phyloP scores from a whole-genome alignment of 2,797 vertebrate species.

The Galago senegalensis region DNA sequence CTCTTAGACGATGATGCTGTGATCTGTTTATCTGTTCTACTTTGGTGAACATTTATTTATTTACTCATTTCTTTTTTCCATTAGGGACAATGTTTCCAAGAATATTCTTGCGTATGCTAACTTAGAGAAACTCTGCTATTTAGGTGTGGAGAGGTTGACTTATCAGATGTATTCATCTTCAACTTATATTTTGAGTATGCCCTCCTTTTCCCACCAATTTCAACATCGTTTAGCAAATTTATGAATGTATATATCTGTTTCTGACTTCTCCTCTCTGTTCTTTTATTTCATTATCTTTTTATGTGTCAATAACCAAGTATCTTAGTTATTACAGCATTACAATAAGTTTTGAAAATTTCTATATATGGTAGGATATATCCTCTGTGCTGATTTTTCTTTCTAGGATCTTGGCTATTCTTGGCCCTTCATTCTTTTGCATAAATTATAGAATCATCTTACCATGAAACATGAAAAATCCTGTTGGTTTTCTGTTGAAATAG shows the following conservation, averaged over 20 bases:
- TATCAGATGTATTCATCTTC: not conserved
- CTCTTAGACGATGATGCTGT: not conserved
- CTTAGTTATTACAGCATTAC: not conserved
- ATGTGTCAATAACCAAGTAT: not conserved
- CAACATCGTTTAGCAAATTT: not conserved
- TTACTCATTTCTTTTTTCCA: not conserved
- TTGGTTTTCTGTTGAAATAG: not conserved
- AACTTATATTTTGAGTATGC: not conserved
- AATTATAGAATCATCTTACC: not conserved
- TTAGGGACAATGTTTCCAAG: not conserved
- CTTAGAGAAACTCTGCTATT: too few species aligned
- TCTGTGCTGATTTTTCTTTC: not conserved
- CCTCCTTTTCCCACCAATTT: not conserved
- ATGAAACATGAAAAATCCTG: not conserved
- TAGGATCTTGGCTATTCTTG: not conserved
- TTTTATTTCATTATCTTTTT: conserved; percentile 1
- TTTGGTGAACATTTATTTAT: not conserved
- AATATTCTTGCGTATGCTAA: not conserved
- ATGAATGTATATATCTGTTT: not conserved
- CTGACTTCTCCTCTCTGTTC: not conserved
- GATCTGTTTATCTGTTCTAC: not conserved
- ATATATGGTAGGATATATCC: not conserved
- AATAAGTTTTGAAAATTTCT: not conserved
- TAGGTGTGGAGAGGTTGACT: not conserved
- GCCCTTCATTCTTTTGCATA: not conserved